Percentiles rank a stretch among this genome's conserved stretches.
Conservation (phyloP, 2,888 invertebrate species). For the Minunthozetes semirufus region DNA sequence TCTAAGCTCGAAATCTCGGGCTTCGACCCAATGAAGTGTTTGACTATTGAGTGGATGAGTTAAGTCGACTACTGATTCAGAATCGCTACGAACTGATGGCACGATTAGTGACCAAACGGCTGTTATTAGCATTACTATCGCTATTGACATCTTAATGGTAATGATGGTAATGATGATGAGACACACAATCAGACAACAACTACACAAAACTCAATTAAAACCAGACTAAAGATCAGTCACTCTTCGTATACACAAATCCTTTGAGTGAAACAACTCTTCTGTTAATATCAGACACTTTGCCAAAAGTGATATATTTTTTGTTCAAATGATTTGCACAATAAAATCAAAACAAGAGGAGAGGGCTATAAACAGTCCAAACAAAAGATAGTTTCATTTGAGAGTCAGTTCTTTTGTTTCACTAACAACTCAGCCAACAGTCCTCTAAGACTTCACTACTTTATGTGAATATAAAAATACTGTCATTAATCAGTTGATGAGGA, state of each 20-base stretch:
- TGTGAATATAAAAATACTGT: background rate
- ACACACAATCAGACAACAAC: background rate
- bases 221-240: background rate
- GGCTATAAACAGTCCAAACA: background rate
- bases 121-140: background rate
- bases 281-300: background rate
- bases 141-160: conserved; percentile 9
- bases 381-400: background rate
- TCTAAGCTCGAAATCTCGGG: background rate
- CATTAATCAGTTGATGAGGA: background rate
- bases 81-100: background rate
- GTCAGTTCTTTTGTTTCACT: background rate
- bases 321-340: background rate
- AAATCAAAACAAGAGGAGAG: background rate
- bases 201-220: background rate
- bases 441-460: background rate
- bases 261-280: background rate
- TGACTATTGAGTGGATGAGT: conserved; percentile 10
- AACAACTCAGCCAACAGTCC: background rate
- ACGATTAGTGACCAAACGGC: background rate
- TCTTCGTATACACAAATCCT: background rate
- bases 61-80: conserved; percentile 12
- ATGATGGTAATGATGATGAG: background rate
- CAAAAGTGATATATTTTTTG: background rate
- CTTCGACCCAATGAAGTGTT: conserved; percentile 8